A percentile compares a stretch with the other conserved stretches of the same genome.
phyloP scores from a whole-genome alignment of 1,140 invertebrate species.

The Calosoma granatense region DNA sequence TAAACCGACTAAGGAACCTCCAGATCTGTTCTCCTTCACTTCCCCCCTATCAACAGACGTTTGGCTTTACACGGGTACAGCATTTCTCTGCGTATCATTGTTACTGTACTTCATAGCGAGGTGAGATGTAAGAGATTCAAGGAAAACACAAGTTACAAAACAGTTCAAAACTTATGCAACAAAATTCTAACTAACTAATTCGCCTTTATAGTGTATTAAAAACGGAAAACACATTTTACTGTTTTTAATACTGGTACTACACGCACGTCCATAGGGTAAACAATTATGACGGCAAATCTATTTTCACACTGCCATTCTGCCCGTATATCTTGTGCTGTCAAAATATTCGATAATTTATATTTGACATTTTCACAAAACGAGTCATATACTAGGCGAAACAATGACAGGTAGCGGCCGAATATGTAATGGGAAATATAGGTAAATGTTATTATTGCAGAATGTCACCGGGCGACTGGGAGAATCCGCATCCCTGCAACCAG shows the following conservation, averaged over 20 bases:
- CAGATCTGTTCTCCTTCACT: constrained; percentile 76
- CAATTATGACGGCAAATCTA: no score
- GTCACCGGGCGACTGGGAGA: constrained; percentile 79
- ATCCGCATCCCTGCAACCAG: constrained; percentile 73
- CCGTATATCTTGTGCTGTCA: not conserved
- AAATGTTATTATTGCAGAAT: constrained; percentile 45
- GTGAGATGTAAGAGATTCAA: constrained; percentile 42
- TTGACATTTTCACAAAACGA: not conserved
- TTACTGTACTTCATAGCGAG: constrained; percentile 75
- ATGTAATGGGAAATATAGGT: constrained; percentile 29
- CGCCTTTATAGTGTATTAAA: no score
- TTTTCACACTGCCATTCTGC: no score
- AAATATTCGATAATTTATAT: not conserved
- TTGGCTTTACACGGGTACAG: constrained; percentile 86
- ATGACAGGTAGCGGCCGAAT: constrained; percentile 19
- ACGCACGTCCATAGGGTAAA: no score
- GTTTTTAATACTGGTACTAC: no score
- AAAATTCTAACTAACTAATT: no score
- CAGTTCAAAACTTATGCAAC: no score
- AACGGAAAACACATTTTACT: no score
- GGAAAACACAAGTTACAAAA: no score
- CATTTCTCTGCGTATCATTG: constrained; percentile 76
- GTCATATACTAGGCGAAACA: constrained; percentile 20
- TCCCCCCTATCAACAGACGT: constrained; percentile 81
- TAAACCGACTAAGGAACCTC: constrained; percentile 56